These are phyloP conservation scores for Magallana ariakensis DNA, from an alignment of 1,140 invertebrate genomes.

Conservation along the genomic window DNA sequence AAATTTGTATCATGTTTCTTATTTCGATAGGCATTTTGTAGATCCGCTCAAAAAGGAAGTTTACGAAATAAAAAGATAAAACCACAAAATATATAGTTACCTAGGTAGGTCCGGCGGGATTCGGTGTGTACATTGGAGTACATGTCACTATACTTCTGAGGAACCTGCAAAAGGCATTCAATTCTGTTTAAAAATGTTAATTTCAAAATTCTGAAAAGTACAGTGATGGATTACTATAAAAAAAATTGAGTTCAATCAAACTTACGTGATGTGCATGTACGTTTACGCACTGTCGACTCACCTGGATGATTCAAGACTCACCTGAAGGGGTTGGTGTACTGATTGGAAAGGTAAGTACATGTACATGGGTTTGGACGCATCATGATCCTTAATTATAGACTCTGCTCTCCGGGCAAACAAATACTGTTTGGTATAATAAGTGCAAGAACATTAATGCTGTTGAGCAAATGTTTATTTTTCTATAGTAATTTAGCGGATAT, in stretches of 20 bases:
- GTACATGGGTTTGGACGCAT: slow-evolving; percentile 68
- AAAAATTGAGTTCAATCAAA: too few species aligned
- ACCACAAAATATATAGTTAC: slow-evolving; percentile 8
- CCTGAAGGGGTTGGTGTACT: slow-evolving; percentile 76
- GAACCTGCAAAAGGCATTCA: slow-evolving; percentile 49
- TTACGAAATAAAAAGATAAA: too few species aligned
- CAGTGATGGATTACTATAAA: background rate
- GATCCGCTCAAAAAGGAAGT: too few species aligned
- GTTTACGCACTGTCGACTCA: background rate
- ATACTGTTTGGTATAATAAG: slow-evolving; percentile 70
- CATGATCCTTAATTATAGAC: slow-evolving; percentile 62
- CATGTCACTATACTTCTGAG: slow-evolving; percentile 50
- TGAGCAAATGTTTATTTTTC: background rate
- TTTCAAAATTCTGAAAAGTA: background rate
- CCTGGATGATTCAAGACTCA: slow-evolving; percentile 1
- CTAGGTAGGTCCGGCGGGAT: slow-evolving; percentile 56
- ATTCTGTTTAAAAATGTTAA: background rate
- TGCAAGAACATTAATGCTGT: too few species aligned
- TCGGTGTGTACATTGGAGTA: slow-evolving; percentile 58
- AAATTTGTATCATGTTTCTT: too few species aligned
- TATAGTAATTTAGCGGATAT: background rate
- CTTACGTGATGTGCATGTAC: background rate
- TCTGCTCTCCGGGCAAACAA: slow-evolving; percentile 67
- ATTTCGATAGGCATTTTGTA: too few species aligned
- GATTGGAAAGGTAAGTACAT: slow-evolving; percentile 76